Conservation (phyloP, 2,797 vertebrate species). For the Scomberomorus guttatus region DNA sequence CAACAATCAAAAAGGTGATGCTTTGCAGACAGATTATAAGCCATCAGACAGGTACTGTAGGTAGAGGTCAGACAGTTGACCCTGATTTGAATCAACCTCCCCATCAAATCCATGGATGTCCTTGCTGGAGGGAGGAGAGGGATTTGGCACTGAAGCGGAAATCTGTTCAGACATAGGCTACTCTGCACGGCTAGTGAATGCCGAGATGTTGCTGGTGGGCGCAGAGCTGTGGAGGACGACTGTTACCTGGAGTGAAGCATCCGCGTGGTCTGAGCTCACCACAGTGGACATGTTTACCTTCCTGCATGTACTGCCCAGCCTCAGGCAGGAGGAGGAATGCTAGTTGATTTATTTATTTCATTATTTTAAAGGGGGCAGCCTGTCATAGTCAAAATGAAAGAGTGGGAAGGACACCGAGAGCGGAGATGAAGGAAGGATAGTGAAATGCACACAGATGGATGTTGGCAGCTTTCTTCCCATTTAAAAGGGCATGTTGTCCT, state of each 20-base stretch:
- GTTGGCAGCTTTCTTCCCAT: constrained; percentile 59
- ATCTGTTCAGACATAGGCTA: constrained; percentile 73
- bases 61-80: constrained; percentile 74
- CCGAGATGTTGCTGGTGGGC: constrained; percentile 78
- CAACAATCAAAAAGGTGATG: constrained; percentile 34
- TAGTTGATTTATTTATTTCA: constrained; percentile 50
- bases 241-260: constrained; percentile 82
- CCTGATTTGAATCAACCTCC: constrained; percentile 76
- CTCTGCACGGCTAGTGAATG: constrained; percentile 55
- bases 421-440: constrained; percentile 55
- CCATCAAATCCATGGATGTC: constrained; percentile 74
- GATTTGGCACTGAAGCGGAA: constrained; percentile 71
- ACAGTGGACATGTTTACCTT: constrained; percentile 88
- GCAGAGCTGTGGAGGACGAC: constrained; percentile 79
- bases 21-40: constrained; percentile 51
- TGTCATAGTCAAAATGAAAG: constrained; percentile 61
- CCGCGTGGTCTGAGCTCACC: constrained; percentile 81
- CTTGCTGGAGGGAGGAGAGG: constrained; percentile 73
- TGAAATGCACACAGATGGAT: constrained; percentile 69
- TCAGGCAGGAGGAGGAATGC: constrained; percentile 62
- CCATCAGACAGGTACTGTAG: constrained; percentile 72
- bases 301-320: constrained; percentile 75
- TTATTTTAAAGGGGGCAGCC: constrained; percentile 61
- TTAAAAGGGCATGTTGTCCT: constrained; percentile 65
- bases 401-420: constrained; percentile 62